Evolutionary conservation across 92 coral and sea anemone genomes (phyloP).

Genomic region (Muricea muricata): DNA sequence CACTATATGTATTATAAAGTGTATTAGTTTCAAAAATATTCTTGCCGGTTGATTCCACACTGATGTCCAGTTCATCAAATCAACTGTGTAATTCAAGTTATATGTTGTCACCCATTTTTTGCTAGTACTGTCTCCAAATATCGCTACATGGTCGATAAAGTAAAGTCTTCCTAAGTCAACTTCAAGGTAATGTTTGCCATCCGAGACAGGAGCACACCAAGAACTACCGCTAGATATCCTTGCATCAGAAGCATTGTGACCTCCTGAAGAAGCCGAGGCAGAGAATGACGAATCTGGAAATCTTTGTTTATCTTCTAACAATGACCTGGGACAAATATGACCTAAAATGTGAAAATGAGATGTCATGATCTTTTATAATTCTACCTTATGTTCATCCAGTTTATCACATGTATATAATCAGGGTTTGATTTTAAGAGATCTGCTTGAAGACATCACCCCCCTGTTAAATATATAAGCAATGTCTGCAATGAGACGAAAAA

Average conservation of each 20-base stretch:
- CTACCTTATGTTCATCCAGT: not conserved
- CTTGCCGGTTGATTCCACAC: not conserved
- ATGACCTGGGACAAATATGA: not conserved
- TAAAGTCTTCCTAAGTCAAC: not conserved
- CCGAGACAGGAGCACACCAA: not conserved
- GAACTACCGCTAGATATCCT: not conserved
- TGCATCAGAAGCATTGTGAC: not conserved
- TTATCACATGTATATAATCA: no score
- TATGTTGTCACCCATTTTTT: not conserved
- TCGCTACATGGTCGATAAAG: not conserved
- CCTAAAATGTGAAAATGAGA: not conserved
- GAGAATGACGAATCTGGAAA: not conserved
- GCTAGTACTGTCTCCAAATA: not conserved
- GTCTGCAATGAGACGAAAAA: no score
- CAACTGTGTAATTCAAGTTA: not conserved
- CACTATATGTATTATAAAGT: not conserved
- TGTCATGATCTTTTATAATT: not conserved
- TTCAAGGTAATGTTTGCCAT: slow-evolving; percentile 5
- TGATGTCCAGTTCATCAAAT: not conserved
- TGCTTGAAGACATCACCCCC: no score
- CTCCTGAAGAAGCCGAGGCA: not conserved
- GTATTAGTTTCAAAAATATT: not conserved
- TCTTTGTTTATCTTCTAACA: not conserved
- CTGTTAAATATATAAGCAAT: no score
- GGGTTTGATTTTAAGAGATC: no score